Conservation (phyloP, 2,113 vertebrate species). For the Pogona vitticeps region DNA sequence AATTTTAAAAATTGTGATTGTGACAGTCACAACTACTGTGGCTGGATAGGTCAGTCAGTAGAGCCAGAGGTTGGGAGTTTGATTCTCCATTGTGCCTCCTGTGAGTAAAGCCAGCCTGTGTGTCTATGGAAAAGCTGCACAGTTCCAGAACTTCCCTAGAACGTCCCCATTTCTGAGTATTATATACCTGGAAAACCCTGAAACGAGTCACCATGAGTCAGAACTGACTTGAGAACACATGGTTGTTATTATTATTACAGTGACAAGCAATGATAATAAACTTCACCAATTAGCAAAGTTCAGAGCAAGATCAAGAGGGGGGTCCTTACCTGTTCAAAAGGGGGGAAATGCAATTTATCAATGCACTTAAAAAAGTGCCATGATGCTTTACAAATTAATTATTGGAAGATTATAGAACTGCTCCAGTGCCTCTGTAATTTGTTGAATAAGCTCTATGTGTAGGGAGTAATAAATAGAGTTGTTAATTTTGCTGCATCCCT, state of each 20-base stretch:
- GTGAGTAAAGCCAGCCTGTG: too few relatives aligned
- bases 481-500: slow-evolving; percentile 62
- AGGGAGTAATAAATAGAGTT: slow-evolving; percentile 64
- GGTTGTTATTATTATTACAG: too few relatives aligned
- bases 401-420: slow-evolving; percentile 68
- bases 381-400: slow-evolving; percentile 73
- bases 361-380: slow-evolving; percentile 63
- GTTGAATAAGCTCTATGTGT: slow-evolving; percentile 62
- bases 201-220: too few relatives aligned
- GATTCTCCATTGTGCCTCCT: too few relatives aligned
- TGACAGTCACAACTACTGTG: too few relatives aligned
- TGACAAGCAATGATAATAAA: slow-evolving; percentile 39
- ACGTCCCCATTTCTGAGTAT: too few relatives aligned
- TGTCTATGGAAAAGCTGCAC: too few relatives aligned
- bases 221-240: too few relatives aligned
- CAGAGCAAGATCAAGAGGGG: slow-evolving; percentile 45
- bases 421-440: slow-evolving; percentile 57
- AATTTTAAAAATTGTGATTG: slow-evolving; percentile 28
- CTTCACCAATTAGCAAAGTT: slow-evolving; percentile 40
- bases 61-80: too few relatives aligned
- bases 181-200: too few relatives aligned
- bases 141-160: too few relatives aligned
- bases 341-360: slow-evolving; percentile 58
- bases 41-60: too few relatives aligned
- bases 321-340: slow-evolving; percentile 36